Base-by-base conservation (phyloP, 2,888 invertebrate species). In the Cylloceria caligata region DNA sequence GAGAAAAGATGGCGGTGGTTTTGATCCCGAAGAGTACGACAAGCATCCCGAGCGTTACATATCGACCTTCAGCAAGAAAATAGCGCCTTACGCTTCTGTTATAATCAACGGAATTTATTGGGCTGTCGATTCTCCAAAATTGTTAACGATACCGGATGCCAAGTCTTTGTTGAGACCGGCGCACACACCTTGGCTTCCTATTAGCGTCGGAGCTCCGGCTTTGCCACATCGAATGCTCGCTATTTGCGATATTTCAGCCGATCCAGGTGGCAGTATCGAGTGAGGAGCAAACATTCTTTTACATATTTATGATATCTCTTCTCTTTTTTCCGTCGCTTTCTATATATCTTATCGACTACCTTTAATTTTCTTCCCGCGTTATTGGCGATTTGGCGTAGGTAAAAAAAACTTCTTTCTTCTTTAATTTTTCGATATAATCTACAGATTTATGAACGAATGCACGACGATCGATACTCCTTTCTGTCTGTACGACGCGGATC, bases 391-490 rank as follows among this genome's bases (percentile, higher is more conserved):
- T 9, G 11, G 2, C 7, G 11, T 5, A 9, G 0, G 11, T 9
- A 39, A 39, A 11, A 9, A 11, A 39, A 39, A 3, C 0, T 47
- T 16, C 0, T 47, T 6, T 6, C 6, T 3, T 19, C 19, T 9
- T 5, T 16, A 16, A 19, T 13, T 11, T 39, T 39, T 7, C 2
- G 5, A 47, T 16, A 19, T 19, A 6, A 5, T 1, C 3, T n/a
- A 45, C 62, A 92, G 92, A 91, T 99, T 99, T 91, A 99, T 99
- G 99, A 98, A 98, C 89, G 99, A 99, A 91, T 99, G 99, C 92
- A 99, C 99, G 0, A 99, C 99, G 0, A 99, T 99, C 80, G 99
- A 99, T 91, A 99, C 98, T 2, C 99, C 99, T 0, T 99, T 99
- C 93, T 99, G 98, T 91, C 95, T 99, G n/a, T 99, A 99, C 91